phyloP scores from a whole-genome alignment of 2,113 vertebrate genomes.

The Haplochromis burtoni region DNA sequence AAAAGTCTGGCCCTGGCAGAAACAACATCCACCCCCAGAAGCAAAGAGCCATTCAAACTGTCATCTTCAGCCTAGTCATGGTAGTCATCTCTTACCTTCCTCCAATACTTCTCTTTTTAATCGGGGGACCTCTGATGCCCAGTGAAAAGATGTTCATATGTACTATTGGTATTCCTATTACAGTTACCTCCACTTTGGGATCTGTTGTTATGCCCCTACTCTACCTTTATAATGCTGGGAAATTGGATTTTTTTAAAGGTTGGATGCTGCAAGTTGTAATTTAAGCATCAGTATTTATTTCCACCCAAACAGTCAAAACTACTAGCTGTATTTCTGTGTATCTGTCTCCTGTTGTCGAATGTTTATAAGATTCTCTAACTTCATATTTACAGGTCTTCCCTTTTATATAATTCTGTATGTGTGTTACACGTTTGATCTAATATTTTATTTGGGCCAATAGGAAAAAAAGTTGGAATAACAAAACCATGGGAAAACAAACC shows the following conservation, averaged over 20 bases:
- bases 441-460: not conserved
- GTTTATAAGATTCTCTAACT: not conserved
- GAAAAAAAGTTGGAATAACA: not conserved
- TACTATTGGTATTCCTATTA: not conserved
- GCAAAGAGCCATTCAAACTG: slow-evolving; percentile 46
- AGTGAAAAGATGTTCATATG: rapidly evolving
- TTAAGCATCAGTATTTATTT: not conserved
- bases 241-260: not conserved
- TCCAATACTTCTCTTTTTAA: not conserved
- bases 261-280: not conserved
- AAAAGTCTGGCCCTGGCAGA: not conserved
- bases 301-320: not conserved
- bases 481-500: not conserved
- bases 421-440: not conserved
- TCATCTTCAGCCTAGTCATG: slow-evolving; percentile 43
- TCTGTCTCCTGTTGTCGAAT: not conserved
- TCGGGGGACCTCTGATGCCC: not conserved
- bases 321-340: not conserved
- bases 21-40: slow-evolving; percentile 47
- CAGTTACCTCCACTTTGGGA: not conserved
- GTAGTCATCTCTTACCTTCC: slow-evolving; percentile 33
- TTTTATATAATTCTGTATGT: not conserved
- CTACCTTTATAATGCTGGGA: slow-evolving; percentile 14
- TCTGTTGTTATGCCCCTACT: slow-evolving; percentile 42
- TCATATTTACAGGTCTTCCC: not conserved